A percentile compares a stretch with the other conserved stretches of the same genome.
Evolutionary conservation across 64 coral and sea anemone species (phyloP).

Genomic region (Dendronephthya gigantea): DNA sequence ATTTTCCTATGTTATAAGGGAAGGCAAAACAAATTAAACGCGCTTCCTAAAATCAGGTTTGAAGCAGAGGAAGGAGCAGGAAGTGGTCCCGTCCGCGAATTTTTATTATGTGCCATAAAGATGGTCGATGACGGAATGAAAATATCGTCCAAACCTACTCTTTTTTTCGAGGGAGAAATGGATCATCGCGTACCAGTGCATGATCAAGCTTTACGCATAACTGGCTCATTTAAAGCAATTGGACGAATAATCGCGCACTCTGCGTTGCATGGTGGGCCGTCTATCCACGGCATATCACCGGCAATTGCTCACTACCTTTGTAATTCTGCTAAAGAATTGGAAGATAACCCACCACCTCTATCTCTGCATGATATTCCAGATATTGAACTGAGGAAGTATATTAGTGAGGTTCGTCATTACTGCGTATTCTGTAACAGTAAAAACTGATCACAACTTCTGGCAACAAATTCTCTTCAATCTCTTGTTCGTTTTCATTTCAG

Average conservation of each 20-base stretch:
- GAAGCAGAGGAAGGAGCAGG: neutral
- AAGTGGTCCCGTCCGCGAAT: neutral
- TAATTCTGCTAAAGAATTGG: neutral
- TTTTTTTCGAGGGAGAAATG: constrained; percentile 25
- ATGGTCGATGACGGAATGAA: neutral
- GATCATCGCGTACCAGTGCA: constrained; percentile 24
- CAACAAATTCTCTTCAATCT: neutral
- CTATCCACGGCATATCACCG: neutral
- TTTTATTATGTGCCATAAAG: neutral
- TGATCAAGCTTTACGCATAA: constrained; percentile 23
- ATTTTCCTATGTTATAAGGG: neutral
- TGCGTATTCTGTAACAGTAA: neutral
- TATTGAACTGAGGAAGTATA: neutral
- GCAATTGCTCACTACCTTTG: constrained; percentile 7
- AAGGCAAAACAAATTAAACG: neutral
- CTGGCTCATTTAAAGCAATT: constrained; percentile 24
- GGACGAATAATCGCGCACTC: constrained; percentile 4
- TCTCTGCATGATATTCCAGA: constrained; percentile 15
- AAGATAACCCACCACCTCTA: neutral
- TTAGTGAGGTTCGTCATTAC: neutral
- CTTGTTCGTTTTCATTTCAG: neutral
- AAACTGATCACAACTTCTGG: neutral
- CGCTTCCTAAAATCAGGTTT: neutral
- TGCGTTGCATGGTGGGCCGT: neutral
- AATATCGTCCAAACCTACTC: neutral